A percentile compares a stretch with the other conserved stretches of the same genome.
These are phyloP conservation scores for Mystacides longicornis DNA, from an alignment of 2,888 invertebrate genomes.

Conservation along the genomic window DNA sequence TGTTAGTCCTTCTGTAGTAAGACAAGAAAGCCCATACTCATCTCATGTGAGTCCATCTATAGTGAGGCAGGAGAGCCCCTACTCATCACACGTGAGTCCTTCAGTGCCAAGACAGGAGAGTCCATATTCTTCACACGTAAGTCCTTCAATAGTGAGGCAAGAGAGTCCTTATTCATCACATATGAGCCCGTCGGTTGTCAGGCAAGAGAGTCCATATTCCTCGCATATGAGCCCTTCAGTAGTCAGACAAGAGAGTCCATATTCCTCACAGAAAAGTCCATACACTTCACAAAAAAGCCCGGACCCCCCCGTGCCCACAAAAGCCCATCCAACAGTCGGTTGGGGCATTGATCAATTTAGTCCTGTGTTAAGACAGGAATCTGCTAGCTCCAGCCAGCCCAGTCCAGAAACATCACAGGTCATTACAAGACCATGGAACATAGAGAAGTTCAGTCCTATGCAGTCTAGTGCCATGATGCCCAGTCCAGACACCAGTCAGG, in stretches of 20 bases:
- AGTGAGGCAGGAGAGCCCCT: slow-evolving; percentile 28
- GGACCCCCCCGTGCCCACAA: slow-evolving; percentile 28
- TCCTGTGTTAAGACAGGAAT: slow-evolving; percentile 42
- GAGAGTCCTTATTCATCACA: slow-evolving; percentile 11
- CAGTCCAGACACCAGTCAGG: slow-evolving; percentile 24
- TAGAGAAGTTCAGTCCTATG: slow-evolving; percentile 24
- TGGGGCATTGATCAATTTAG: slow-evolving; percentile 33
- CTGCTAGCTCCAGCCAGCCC: slow-evolving; percentile 34
- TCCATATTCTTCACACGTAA: slow-evolving; percentile 5
- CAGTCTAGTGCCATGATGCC: slow-evolving; percentile 21
- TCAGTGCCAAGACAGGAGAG: slow-evolving; percentile 12
- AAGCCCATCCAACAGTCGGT: slow-evolving; percentile 4
- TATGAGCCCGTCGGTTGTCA: slow-evolving; percentile 13
- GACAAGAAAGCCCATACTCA: slow-evolving; percentile 15
- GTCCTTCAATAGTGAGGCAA: slow-evolving; percentile 16
- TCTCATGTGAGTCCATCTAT: slow-evolving; percentile 15
- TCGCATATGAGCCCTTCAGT: slow-evolving; percentile 10
- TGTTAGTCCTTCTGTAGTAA: slow-evolving; percentile 35
- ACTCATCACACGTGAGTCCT: slow-evolving; percentile 30
- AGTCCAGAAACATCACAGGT: slow-evolving; percentile 38
- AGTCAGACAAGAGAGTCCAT: slow-evolving; percentile 11
- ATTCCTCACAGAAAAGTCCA: slow-evolving; percentile 11
- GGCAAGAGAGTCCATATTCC: slow-evolving; percentile 13
- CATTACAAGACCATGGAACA: slow-evolving; percentile 31
- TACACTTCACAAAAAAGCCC: slow-evolving; percentile 5